Evolutionary conservation across 2,888 invertebrate genomes (phyloP).

Genomic region (Troides oblongomaculatus): DNA sequence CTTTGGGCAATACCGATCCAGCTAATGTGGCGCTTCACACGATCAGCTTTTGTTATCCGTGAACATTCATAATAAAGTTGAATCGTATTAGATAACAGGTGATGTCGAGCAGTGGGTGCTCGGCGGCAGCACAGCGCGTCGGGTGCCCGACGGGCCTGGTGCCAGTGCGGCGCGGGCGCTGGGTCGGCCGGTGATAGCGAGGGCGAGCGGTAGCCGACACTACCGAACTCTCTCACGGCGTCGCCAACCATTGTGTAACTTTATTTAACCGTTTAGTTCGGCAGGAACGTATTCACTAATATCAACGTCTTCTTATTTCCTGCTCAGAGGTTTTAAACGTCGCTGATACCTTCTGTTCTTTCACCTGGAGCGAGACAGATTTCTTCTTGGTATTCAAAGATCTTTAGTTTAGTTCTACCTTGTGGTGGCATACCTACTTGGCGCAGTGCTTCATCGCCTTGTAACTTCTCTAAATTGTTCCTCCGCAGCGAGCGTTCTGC

Average conservation of each 20-base stretch:
- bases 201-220: neutral
- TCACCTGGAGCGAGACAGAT: too few relatives aligned
- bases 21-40: too few relatives aligned
- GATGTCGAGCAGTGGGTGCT: neutral
- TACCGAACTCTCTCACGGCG: neutral
- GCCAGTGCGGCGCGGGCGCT: neutral
- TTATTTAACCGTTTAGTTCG: too few relatives aligned
- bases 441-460: slow-evolving; percentile 11
- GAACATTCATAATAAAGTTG: too few relatives aligned
- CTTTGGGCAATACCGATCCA: too few relatives aligned
- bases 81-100: too few relatives aligned
- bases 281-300: too few relatives aligned
- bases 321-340: neutral
- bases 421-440: neutral
- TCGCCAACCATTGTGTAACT: slow-evolving; percentile 1
- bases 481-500: neutral
- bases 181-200: slow-evolving; percentile 7
- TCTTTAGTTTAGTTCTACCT: too few relatives aligned
- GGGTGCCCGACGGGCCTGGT: neutral
- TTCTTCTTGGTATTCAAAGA: too few relatives aligned
- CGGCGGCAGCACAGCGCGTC: neutral
- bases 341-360: too few relatives aligned
- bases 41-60: too few relatives aligned
- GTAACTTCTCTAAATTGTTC: slow-evolving; percentile 10
- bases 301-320: neutral